Evolutionary conservation across 2,113 vertebrate species (phyloP), one percentile per base, ranked within the genome.

Genomic region (Mastomys natalensis): DNA sequence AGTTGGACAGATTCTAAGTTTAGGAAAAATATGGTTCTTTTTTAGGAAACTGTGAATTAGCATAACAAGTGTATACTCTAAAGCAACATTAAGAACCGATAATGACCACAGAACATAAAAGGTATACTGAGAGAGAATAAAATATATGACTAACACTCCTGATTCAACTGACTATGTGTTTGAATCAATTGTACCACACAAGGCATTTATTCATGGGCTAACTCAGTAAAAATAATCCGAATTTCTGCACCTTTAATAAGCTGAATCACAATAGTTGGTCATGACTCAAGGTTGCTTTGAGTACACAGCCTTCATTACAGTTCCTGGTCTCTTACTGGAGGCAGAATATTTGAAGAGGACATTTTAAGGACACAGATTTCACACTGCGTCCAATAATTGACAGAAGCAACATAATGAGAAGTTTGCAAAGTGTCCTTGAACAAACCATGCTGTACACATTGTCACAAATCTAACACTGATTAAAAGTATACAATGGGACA

Each of bases 351-450:
- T 89, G 40, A 89, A 82, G 11, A 88, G n/a, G 43, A 72, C 22
- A 55, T 37, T 91, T 34, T 60, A 89, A 72, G 43, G 48, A 43
- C 8, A 68, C 45, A 58, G 43, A 68, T 29, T 55, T 84, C 78
- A 43, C 43, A 8, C 37, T 51, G 53, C 81, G 5, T 93, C 90
- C 84, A 76, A 84, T 31, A 93, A 81, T 24, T 96, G 76, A 86
- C 15, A 60, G 7, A 7, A 85, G 43, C 48, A 95, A 87, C 15
- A 87, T 76, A 51, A 87, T 87, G 22, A 11, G 64, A 16, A 43
- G 40, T 15, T 90, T 93, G 60, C 34, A 37, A 31, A 68, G 12
- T 40, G 34, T 93, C 34, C 31, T 82, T 76, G 11, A 10, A 48
- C n/a, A 93, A 55, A 55, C 0, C 62, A 13, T 76, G 13, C 8